A percentile compares a stretch with the other conserved stretches of the same genome.
Evolutionary conservation across 2,113 vertebrate genomes (phyloP).

Genomic region (Nothobranchius kuhntae): DNA sequence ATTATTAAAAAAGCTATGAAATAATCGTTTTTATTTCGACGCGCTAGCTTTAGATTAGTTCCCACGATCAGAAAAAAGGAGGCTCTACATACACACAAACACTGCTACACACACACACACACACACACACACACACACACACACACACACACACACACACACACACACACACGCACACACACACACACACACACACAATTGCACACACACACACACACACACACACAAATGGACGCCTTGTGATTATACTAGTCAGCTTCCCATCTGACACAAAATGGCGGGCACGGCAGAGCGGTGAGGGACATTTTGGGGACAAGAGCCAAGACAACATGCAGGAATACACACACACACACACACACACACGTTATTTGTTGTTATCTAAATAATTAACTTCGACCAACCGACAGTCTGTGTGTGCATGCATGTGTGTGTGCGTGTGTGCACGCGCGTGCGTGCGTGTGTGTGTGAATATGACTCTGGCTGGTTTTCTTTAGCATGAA

Average conservation of each 20-base stretch:
- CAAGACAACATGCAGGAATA: conserved; percentile 22
- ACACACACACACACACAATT: background rate
- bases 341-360: no score
- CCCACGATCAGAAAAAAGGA: conserved; percentile 3
- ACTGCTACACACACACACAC: conserved; percentile 2
- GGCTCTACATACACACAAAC: background rate
- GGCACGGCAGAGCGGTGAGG: conserved; percentile 27
- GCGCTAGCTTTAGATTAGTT: background rate
- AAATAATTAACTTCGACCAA: no score
- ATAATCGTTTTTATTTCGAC: background rate
- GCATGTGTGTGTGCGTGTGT: no score
- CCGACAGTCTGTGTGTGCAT: no score
- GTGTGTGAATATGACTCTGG: no score
- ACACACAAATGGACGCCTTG: conserved; percentile 37
- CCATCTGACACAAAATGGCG: conserved; percentile 74
- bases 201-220: conserved; percentile 9
- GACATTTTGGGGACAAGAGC: conserved; percentile 40
- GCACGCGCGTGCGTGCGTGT: no score
- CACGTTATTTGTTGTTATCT: no score
- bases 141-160: conserved; percentile 10
- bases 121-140: conserved; percentile 5
- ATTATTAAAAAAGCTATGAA: no score
- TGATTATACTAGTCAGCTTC: conserved; percentile 59
- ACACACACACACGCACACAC: background rate
- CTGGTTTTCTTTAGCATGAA: no score